Evolutionary conservation across 2,113 vertebrate genomes (phyloP), one percentile per base, ranked within the genome.

Genomic region (Synchiropus splendidus): DNA sequence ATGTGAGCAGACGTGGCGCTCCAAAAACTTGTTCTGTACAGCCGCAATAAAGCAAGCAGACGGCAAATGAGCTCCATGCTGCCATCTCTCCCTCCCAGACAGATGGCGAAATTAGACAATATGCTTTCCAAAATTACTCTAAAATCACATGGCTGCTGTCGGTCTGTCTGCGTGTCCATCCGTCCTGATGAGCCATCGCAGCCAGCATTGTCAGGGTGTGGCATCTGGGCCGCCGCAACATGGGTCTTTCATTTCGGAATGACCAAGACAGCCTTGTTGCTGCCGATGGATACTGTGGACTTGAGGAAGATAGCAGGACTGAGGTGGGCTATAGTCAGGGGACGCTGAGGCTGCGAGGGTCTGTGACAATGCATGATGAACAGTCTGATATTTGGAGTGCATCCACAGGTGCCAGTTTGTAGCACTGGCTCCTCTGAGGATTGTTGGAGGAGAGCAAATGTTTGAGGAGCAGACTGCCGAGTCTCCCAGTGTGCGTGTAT

Each of bases 41-140:
- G 74, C 68, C 51, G 78, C 74, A 74, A 77, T 77, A 74, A 79
- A 59, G 48, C 76, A 79, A 86, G 84, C 89, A 88, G 89, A 83
- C 81, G 87, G 86, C 81, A 82, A 72, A 74, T 67, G 81, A 85
- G 82, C 82, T 85, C 67, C 68, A 73, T 70, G 74, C 80, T 75
- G 83, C 85, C 87, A 85, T 81, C 73, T 77, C 68, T 80, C 78
- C 79, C 85, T 79, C 53, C 45, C 75, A 63, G 83, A 86, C 90
- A 90, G 90, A 90, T 81, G 89, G 89, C 86, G 80, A 85, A 87
- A 88, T 83, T 79, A 67, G 81, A 85, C 88, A 88, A 86, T 88
- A 83, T 88, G 88, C 85, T 89, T 87, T 74, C 48, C 82, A 81
- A 70, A 85, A 83, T 80, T 78, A 80, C 76, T 64, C 74, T 67